A percentile compares a stretch with the other conserved stretches of the same genome.
Evolutionary conservation across 2,797 vertebrate species (phyloP).

Genomic region (Diglossa cyanea): DNA sequence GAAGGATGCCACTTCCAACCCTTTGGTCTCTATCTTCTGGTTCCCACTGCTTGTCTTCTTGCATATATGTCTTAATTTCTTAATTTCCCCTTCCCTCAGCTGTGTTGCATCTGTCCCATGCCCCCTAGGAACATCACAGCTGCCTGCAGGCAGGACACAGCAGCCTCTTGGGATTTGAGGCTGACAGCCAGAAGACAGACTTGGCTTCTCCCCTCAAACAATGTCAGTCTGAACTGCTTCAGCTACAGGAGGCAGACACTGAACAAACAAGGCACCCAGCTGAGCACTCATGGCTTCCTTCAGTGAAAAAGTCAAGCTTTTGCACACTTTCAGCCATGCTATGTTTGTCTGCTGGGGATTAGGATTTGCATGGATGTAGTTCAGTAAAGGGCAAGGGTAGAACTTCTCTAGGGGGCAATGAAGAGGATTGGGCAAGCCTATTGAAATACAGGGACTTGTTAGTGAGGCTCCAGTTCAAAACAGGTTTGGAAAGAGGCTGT

Average conservation of each 20-base stretch:
- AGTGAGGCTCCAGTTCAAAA: background rate
- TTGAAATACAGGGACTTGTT: background rate
- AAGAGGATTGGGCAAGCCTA: background rate
- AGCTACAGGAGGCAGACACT: background rate
- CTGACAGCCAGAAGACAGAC: background rate
- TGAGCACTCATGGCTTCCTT: background rate
- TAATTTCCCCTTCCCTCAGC: background rate
- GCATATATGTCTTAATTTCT: background rate
- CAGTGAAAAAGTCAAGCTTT: background rate
- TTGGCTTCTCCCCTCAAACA: background rate
- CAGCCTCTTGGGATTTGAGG: background rate
- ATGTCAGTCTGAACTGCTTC: background rate
- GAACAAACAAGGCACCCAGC: background rate
- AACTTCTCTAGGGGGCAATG: rapidly evolving
- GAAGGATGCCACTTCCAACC: background rate
- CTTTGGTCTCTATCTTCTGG: background rate
- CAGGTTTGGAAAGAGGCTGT: background rate
- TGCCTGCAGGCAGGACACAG: background rate
- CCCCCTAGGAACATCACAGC: rapidly evolving
- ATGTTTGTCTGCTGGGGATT: background rate
- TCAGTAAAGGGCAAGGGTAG: background rate
- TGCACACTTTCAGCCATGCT: background rate
- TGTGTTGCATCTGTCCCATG: background rate
- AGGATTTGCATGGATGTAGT: background rate
- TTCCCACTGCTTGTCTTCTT: background rate